A percentile compares a stretch with the other conserved stretches of the same genome.
phyloP scores from a whole-genome alignment of 2,797 vertebrate species.

The Aotus griseimembra region DNA sequence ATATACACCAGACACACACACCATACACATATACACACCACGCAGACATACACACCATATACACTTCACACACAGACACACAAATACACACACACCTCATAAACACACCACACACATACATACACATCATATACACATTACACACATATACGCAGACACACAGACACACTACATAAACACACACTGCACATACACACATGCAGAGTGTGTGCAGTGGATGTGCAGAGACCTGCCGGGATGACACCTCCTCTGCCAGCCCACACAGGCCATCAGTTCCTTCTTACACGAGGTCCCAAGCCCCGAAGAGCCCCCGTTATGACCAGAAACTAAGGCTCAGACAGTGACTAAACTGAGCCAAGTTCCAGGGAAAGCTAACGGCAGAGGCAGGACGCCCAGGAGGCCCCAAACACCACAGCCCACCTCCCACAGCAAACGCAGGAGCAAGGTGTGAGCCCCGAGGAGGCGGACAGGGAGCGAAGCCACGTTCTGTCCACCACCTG shows the following conservation, averaged over 20 bases:
- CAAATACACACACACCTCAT: too few relatives aligned
- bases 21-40: too few relatives aligned
- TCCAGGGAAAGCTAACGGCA: background rate
- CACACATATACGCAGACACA: too few relatives aligned
- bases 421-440: too few relatives aligned
- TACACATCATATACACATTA: background rate
- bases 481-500: conserved; percentile 79
- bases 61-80: too few relatives aligned
- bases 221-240: background rate
- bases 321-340: background rate
- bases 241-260: background rate
- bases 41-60: too few relatives aligned
- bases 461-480: background rate
- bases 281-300: background rate
- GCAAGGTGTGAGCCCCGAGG: background rate
- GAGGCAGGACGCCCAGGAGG: background rate
- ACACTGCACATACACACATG: background rate
- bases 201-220: background rate
- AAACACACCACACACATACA: too few relatives aligned
- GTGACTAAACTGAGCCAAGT: background rate
- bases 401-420: background rate
- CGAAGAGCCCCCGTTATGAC: background rate
- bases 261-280: background rate
- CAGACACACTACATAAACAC: background rate
- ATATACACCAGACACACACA: too few relatives aligned